phyloP scores from a whole-genome alignment of 2,888 invertebrate genomes.

The Diplolepis rosae region DNA sequence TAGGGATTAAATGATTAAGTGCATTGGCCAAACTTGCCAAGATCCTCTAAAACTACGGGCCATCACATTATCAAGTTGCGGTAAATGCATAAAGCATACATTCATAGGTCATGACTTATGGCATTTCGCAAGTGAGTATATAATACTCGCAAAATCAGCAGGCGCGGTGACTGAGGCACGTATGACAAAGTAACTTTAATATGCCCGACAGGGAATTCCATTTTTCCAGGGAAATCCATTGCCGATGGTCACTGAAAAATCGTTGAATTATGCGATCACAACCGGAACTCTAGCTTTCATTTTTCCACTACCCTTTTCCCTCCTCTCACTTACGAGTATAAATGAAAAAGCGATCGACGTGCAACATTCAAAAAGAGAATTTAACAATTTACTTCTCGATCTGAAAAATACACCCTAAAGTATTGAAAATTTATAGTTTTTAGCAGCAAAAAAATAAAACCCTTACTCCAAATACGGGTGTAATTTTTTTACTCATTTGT shows the following conservation, averaged over 20 bases:
- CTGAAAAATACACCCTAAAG: neutral
- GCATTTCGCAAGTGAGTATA: conserved; percentile 51
- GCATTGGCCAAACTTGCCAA: conserved; percentile 42
- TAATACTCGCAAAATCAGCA: conserved; percentile 61
- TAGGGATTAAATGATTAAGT: conserved; percentile 52
- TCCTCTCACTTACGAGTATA: conserved; percentile 17
- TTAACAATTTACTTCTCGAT: conserved; percentile 15
- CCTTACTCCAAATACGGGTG: too few relatives aligned
- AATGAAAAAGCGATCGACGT: conserved; percentile 8
- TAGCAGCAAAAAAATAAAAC: too few relatives aligned
- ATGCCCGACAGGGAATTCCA: conserved; percentile 59
- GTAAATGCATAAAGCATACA: conserved; percentile 72
- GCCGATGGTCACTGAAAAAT: conserved; percentile 49
- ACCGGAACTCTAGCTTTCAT: conserved; percentile 13
- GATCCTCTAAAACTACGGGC: conserved; percentile 41
- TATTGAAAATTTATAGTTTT: too few relatives aligned
- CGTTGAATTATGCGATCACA: conserved; percentile 31
- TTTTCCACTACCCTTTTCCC: conserved; percentile 12
- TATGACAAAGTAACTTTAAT: conserved; percentile 62
- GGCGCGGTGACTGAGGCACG: conserved; percentile 63
- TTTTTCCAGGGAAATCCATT: conserved; percentile 60
- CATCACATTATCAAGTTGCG: conserved; percentile 64
- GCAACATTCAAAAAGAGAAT: conserved; percentile 5
- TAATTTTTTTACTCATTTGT: too few relatives aligned
- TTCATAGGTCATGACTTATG: conserved; percentile 71